These are phyloP conservation scores for Gallinago solitaria DNA, from an alignment of 2,797 vertebrate genomes.

Conservation along the genomic window DNA sequence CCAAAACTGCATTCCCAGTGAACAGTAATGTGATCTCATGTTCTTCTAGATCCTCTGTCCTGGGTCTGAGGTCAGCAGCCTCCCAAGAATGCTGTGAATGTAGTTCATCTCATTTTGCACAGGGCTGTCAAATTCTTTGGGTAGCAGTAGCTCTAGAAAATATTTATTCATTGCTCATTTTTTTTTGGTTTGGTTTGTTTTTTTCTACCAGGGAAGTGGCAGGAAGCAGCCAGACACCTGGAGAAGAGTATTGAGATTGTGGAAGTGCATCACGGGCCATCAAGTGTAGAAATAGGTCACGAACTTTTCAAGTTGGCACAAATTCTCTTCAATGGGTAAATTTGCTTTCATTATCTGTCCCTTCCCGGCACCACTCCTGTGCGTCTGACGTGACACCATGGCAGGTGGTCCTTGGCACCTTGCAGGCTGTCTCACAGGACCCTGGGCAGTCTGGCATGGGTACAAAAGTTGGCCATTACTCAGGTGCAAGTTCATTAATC, in stretches of 20 bases:
- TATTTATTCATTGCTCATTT: background rate
- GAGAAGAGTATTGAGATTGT: constrained; percentile 80
- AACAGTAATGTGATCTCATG: background rate
- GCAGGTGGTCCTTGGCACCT: background rate
- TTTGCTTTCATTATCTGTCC: background rate
- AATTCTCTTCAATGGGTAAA: constrained; percentile 94
- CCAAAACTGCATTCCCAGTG: background rate
- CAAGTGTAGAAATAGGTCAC: constrained; percentile 88
- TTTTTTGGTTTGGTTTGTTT: background rate
- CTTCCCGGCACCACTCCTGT: background rate
- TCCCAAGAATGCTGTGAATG: background rate
- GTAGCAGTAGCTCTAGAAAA: background rate
- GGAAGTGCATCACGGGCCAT: constrained; percentile 82
- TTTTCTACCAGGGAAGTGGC: constrained; percentile 85
- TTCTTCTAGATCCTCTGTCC: background rate
- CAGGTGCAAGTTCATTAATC: background rate
- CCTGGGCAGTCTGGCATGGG: background rate
- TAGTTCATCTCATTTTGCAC: background rate
- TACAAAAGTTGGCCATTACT: background rate
- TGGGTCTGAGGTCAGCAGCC: constrained; percentile 3
- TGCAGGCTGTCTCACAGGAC: background rate
- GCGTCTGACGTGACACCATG: background rate
- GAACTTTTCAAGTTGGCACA: constrained; percentile 95
- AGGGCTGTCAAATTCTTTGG: background rate
- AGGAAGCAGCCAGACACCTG: constrained; percentile 84